Evolutionary conservation across 2,888 invertebrate species (phyloP).

Genomic region (Luperina testacea): DNA sequence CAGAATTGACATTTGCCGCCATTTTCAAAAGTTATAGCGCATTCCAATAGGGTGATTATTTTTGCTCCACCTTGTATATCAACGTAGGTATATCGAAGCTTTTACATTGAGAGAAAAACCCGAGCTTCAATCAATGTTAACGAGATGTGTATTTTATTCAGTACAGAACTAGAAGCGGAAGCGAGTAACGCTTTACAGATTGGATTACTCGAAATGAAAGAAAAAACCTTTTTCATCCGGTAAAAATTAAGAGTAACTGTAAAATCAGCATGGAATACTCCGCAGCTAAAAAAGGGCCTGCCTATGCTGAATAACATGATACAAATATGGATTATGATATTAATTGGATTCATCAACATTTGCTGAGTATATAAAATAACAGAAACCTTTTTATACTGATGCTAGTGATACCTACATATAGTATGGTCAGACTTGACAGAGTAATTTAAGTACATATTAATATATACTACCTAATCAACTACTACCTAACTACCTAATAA

Average conservation of each 20-base stretch:
- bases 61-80: background rate
- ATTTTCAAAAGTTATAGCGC: no score
- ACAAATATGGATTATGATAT: background rate
- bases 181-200: slow-evolving; percentile 55
- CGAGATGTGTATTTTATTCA: slow-evolving; percentile 63
- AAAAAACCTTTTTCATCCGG: slow-evolving; percentile 49
- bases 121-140: slow-evolving; percentile 60
- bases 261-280: slow-evolving; percentile 3
- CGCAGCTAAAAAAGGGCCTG: background rate
- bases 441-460: no score
- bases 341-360: background rate
- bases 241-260: slow-evolving; percentile 26
- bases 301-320: background rate
- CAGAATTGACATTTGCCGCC: no score
- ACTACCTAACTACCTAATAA: no score
- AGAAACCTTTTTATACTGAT: no score
- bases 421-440: no score
- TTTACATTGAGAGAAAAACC: slow-evolving; percentile 54
- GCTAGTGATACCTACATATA: no score
- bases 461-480: no score
- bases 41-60: no score
- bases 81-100: slow-evolving; percentile 32
- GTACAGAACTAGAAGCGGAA: slow-evolving; percentile 49
- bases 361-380: background rate
- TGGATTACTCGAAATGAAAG: slow-evolving; percentile 58